A percentile compares a stretch with the other conserved stretches of the same genome.
Conservation (phyloP, 2,888 invertebrate genomes). For the Balanococcus diminutus region DNA sequence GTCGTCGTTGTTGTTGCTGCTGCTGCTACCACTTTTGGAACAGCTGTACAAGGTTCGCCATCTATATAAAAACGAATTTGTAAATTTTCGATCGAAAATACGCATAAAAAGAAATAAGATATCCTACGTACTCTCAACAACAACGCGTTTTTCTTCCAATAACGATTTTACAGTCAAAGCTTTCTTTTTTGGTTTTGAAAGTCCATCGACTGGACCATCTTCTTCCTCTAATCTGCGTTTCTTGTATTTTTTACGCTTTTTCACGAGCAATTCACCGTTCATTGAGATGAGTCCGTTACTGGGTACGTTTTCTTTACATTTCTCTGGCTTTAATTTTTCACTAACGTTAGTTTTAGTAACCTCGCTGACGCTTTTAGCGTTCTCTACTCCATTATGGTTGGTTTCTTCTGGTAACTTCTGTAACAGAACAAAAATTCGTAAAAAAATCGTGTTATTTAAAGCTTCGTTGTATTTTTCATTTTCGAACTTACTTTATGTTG, state of each 20-base stretch:
- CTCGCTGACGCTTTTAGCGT: slow-evolving; percentile 14
- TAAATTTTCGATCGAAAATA: not conserved
- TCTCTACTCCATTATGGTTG: slow-evolving; percentile 14
- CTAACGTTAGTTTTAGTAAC: not conserved
- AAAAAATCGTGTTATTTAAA: no score
- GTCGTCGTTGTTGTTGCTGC: no score
- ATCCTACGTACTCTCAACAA: slow-evolving; percentile 32
- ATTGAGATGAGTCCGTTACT: not conserved
- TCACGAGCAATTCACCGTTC: not conserved
- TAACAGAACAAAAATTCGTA: not conserved
- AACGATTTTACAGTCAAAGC: slow-evolving; percentile 59
- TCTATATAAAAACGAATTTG: not conserved
- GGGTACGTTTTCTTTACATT: slow-evolving; percentile 15
- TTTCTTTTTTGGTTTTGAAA: slow-evolving; percentile 57
- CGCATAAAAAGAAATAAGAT: not conserved
- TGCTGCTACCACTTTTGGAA: no score
- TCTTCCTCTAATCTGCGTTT: slow-evolving; percentile 28
- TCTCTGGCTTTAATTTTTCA: not conserved
- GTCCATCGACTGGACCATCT: not conserved
- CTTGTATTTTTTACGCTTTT: slow-evolving; percentile 7
- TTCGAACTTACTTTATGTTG: not conserved
- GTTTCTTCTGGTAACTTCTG: slow-evolving; percentile 54
- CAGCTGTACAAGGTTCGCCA: not conserved
- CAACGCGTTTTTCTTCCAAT: slow-evolving; percentile 59
- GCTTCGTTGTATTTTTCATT: not conserved